These are phyloP conservation scores for Drosophila mayri DNA, from an alignment of 1,140 invertebrate species.

Conservation along the genomic window DNA sequence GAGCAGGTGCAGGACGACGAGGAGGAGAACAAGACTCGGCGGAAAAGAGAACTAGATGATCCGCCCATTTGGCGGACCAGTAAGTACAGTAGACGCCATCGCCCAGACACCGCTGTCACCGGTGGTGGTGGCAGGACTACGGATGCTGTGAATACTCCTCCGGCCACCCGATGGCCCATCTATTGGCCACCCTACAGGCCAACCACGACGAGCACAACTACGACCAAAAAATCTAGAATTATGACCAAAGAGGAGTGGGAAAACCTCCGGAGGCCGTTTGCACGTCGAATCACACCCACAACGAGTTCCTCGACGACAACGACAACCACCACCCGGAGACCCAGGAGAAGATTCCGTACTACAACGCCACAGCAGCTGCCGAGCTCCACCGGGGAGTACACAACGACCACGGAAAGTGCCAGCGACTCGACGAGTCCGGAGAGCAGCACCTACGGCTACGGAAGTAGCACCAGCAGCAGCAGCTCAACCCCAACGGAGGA, in stretches of 20 bases:
- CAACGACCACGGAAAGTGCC: conserved; percentile 22
- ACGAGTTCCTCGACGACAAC: conserved; percentile 9
- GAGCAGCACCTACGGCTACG: conserved; percentile 16
- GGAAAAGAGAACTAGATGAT: conserved; percentile 30
- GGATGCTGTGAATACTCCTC: background rate
- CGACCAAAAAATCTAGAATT: conserved; percentile 26
- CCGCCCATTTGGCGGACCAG: conserved; percentile 37
- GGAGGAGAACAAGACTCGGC: conserved; percentile 4
- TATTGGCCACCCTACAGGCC: conserved; percentile 26
- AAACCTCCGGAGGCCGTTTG: conserved; percentile 2
- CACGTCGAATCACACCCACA: background rate
- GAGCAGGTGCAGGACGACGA: conserved; percentile 45
- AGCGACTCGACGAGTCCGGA: conserved; percentile 37
- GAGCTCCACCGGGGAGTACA: conserved; percentile 28
- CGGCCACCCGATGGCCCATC: conserved; percentile 13
- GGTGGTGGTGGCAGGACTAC: conserved; percentile 8
- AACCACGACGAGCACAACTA: conserved; percentile 15
- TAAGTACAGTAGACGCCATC: conserved; percentile 64
- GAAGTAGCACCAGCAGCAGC: conserved; percentile 37
- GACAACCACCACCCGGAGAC: conserved; percentile 8
- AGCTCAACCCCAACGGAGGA: conserved; percentile 19
- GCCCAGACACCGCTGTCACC: conserved; percentile 22
- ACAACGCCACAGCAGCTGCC: conserved; percentile 19
- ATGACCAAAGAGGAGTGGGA: conserved; percentile 61
- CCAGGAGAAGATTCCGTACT: conserved; percentile 6